Conservation (phyloP, 2,113 vertebrate species). For the Kobus ellipsiprymnus region DNA sequence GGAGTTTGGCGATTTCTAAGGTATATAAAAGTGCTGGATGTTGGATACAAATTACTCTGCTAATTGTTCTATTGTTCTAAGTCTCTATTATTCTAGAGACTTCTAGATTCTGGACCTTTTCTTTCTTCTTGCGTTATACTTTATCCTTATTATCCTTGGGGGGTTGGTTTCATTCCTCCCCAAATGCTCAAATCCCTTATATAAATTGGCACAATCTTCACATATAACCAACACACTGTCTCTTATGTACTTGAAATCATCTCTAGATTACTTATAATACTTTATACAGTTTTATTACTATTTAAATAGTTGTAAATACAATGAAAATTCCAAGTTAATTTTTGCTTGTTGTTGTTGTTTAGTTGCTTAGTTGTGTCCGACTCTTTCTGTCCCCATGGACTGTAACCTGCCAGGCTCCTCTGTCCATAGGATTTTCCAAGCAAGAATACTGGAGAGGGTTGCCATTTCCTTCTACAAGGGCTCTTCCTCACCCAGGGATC, state of each 20-base stretch:
- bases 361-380: rapidly evolving
- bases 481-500: not conserved
- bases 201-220: not conserved
- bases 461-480: not conserved
- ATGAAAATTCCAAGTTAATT: not conserved
- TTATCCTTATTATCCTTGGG: not conserved
- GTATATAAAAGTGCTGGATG: not conserved
- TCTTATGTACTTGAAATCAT: not conserved
- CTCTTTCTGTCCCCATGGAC: not conserved
- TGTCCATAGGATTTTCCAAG: not conserved
- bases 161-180: not conserved
- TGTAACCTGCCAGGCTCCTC: not conserved
- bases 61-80: not conserved
- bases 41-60: not conserved
- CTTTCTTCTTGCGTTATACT: not conserved
- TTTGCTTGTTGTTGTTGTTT: not conserved
- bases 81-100: not conserved
- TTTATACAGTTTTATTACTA: not conserved
- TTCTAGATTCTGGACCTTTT: not conserved
- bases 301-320: not conserved
- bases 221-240: not conserved
- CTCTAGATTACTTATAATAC: not conserved
- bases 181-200: not conserved
- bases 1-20: not conserved
- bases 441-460: not conserved